Conservation (phyloP, 2,888 invertebrate genomes). For the Schizaphis graminum region DNA sequence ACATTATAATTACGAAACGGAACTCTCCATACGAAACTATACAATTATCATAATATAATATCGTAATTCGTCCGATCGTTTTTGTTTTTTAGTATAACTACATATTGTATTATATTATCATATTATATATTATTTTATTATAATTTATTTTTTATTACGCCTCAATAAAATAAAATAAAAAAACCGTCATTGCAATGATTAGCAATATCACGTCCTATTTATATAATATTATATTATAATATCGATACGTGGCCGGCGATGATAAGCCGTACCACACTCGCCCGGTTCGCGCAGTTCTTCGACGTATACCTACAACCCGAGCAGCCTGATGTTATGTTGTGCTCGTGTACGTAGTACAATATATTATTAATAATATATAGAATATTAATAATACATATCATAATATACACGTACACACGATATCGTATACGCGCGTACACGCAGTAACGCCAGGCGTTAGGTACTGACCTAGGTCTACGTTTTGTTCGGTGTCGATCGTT, state of each 20-base stretch:
- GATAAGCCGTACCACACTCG: neutral
- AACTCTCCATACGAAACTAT: neutral
- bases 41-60: neutral
- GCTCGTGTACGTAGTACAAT: neutral
- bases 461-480: constrained; percentile 61
- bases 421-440: no score
- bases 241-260: neutral
- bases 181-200: no score
- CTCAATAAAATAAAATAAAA: neutral
- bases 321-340: neutral
- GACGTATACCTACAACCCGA: neutral
- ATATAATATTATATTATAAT: neutral
- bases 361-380: no score
- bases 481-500: constrained; percentile 34
- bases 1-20: neutral
- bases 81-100: neutral
- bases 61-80: neutral
- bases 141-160: neutral
- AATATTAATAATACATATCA: no score
- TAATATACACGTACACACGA: no score
- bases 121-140: no score
- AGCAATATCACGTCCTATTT: neutral
- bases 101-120: neutral
- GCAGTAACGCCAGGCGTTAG: neutral
- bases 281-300: constrained; percentile 15